Base-by-base conservation (phyloP, 2,113 vertebrate genomes). In the Syngnathus typhle region DNA sequence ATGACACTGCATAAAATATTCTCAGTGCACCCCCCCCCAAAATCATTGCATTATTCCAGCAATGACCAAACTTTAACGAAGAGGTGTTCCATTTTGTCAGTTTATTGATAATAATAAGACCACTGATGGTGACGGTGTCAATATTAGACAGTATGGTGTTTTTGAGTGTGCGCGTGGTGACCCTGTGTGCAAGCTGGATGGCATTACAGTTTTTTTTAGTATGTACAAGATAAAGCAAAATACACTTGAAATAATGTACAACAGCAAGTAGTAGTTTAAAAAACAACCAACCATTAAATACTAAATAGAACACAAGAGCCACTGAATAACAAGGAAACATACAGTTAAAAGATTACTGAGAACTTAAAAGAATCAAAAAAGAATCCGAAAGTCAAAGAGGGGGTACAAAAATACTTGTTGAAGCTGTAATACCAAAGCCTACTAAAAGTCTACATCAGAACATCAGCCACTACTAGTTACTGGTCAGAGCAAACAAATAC, bases 61-160 rank as follows among this genome's bases (percentile, higher is more conserved):
- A 60, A 80, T 55, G 41, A 81, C 64, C 4, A 49, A 37, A 70
- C 27, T 4, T 38, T 16, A 68, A 58, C 69, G 56, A 72, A 75
- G 27, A 36, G 37, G 43, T 23, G 46, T 65, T 70, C 81, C 84
- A 86, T 89, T 85, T 76, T 80, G 69, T 85, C 83, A 83, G 91
- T 96, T 98, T 96, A 96, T 96, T 98, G 93, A 95, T 94, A 91
- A 95, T 94, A 91, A 93, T 93, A 92, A 93, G 93, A 94, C 94
- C 94, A 96, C 95, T 94, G 93, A 93, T 93, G 92, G 93, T 94
- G 93, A 94, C 93, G 92, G 93, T 93, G 93, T 94, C 91, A 92
- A 92, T 87, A 93, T 90, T 76, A 74, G 83, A 95, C 93, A 93
- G 92, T 93, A 94, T 93, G 94, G 66, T 79, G 77, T 73, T 76